Base-by-base conservation (phyloP, 2,797 vertebrate species). In the Lithobates pipiens region DNA sequence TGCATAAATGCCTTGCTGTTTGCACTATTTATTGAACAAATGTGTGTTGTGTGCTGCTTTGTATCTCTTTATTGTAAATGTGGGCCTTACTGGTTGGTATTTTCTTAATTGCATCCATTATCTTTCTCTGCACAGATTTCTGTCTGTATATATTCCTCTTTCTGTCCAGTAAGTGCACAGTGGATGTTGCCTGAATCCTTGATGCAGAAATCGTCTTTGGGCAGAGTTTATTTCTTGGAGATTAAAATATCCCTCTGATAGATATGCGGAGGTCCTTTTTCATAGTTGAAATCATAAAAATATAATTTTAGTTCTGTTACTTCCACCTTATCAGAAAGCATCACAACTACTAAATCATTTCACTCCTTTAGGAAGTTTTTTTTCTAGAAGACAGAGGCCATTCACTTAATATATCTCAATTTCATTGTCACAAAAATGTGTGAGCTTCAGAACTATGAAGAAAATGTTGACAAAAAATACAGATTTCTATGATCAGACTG, bases 281-380 rank as follows among this genome's bases (percentile, higher is more conserved):
- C 84, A 76, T 76, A 61, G 71, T 76, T 65, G 61, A 68, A 69
- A 85, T 85, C 78, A 76, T 75, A 80, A 63, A 85, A 27, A 81
- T 76, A 81, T 81, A 8, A 76, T 86, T 86, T 74, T 75, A 76
- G 44, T 18, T 16, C 72, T 86, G 72, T 76, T 81, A 76, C 76
- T 86, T 85, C 61, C 29, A 63, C 46, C 73, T 76, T 86, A 81
- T 81, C 84, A 57, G 44, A 63, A 86, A 81, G 72, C 73, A 76
- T 85, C 63, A 46, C 61, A 71, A 57, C 73, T 34, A 81, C 65
- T 86, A 76, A 70, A 81, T 86, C 78, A 86, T 76, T 77, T 32
- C 44, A 61, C 8, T 70, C 54, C n/a, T 76, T 61, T 46, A 68
- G 77, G 83, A 57, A 7, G 8, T 39, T 39, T 44, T 80, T 42